phyloP scores from a whole-genome alignment of 2,113 vertebrate genomes.

The Cryptomyrus ogoouensis region DNA sequence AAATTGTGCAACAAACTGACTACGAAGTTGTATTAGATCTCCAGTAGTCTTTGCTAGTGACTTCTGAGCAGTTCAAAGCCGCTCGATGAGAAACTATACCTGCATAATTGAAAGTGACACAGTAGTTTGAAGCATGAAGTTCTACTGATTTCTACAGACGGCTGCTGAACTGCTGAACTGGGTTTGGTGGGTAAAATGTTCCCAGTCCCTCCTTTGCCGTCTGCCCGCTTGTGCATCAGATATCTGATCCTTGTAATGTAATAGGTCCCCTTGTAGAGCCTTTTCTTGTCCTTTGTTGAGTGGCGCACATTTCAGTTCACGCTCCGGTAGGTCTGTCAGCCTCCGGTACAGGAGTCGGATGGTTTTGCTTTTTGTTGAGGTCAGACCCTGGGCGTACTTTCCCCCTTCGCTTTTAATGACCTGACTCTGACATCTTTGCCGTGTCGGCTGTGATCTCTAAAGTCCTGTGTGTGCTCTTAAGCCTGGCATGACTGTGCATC shows the following conservation, averaged over 20 bases:
- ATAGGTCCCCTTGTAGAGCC: not conserved
- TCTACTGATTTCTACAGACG: not conserved
- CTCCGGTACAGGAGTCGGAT: not conserved
- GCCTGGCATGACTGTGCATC: not conserved
- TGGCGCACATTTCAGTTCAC: not conserved
- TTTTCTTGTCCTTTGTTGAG: not conserved
- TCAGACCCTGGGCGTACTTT: not conserved
- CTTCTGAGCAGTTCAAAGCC: not conserved
- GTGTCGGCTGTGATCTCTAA: not conserved
- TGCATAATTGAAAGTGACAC: not conserved
- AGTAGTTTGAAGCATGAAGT: not conserved
- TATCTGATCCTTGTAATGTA: not conserved
- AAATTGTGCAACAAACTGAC: not conserved
- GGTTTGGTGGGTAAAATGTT: not conserved
- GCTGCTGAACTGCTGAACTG: not conserved
- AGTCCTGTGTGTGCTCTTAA: not conserved
- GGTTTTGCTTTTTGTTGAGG: not conserved
- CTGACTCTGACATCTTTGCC: not conserved
- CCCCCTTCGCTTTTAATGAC: not conserved
- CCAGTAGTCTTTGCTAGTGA: not conserved
- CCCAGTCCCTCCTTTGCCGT: conserved; percentile 13
- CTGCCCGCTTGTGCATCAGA: conserved; percentile 18
- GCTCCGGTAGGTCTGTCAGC: not conserved
- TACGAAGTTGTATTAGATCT: not conserved
- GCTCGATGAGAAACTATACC: not conserved